These are phyloP conservation scores for Ephydatia muelleri DNA, from an alignment of 37 sponge, comb jelly and placozoan species.

Conservation along the genomic window DNA sequence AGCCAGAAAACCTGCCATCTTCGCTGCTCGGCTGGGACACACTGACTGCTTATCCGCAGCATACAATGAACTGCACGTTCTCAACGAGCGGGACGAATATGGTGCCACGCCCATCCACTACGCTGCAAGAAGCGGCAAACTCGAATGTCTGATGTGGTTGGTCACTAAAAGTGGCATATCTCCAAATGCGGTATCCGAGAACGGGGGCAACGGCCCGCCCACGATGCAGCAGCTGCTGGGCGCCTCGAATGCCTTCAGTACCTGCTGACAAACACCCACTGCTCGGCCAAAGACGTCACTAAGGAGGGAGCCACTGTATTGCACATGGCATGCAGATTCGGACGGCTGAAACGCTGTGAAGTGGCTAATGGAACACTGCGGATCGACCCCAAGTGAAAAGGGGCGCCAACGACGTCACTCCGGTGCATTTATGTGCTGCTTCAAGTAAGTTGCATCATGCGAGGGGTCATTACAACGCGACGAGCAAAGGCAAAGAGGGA, in stretches of 20 bases:
- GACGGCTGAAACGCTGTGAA: conserved; percentile 58
- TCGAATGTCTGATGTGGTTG: conserved; percentile 87
- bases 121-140: conserved; percentile 83
- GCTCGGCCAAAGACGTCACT: conserved; percentile 68
- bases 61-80: conserved; percentile 71
- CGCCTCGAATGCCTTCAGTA: conserved; percentile 81
- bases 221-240: conserved; percentile 93
- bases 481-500: not conserved
- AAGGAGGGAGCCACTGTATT: conserved; percentile 88
- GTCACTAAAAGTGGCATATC: conserved; percentile 78
- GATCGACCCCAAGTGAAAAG: conserved; percentile 67
- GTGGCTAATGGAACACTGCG: conserved; percentile 71
- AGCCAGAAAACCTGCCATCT: conserved; percentile 60
- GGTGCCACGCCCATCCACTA: conserved; percentile 95
- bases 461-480: conserved; percentile 9
- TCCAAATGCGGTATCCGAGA: conserved; percentile 75
- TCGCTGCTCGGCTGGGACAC: conserved; percentile 84
- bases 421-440: conserved; percentile 89
- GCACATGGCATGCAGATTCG: conserved; percentile 94
- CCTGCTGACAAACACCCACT: conserved; percentile 73
- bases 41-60: conserved; percentile 74
- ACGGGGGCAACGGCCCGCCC: conserved; percentile 91
- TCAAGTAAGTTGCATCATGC: conserved; percentile 57
- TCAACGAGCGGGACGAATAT: conserved; percentile 88
- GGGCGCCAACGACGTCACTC: conserved; percentile 88